phyloP scores from a whole-genome alignment of 2,113 vertebrate species.

The Plecotus auritus region DNA sequence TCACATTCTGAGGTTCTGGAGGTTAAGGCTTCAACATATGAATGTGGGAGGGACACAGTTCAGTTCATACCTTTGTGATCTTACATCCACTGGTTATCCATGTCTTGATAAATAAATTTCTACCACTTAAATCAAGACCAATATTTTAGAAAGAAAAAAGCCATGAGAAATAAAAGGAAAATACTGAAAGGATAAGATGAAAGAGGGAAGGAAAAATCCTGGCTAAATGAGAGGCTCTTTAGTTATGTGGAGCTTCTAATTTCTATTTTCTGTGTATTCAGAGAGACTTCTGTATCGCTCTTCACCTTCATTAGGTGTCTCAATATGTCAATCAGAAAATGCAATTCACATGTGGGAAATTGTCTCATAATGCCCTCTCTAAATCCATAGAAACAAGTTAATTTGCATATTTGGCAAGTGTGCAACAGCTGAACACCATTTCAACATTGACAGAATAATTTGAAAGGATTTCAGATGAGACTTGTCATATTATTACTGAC shows the following conservation, averaged over 20 bases:
- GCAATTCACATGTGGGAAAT: neutral
- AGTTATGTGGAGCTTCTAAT: neutral
- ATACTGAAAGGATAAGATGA: neutral
- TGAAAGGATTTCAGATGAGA: constrained; percentile 26
- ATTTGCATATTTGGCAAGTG: neutral
- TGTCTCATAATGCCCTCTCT: neutral
- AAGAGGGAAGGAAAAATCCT: neutral
- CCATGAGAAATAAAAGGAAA: neutral
- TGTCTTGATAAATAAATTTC: neutral
- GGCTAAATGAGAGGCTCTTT: neutral
- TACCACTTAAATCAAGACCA: neutral
- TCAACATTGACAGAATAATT: neutral
- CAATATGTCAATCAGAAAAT: neutral
- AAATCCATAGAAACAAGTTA: neutral
- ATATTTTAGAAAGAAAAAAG: neutral
- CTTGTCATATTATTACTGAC: neutral
- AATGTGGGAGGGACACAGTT: neutral
- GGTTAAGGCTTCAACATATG: neutral
- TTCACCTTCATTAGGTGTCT: neutral
- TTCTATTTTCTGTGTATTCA: neutral
- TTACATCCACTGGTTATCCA: neutral
- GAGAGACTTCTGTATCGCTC: neutral
- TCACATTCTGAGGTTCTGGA: neutral
- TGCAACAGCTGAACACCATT: neutral
- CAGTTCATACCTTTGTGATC: neutral